These are phyloP conservation scores for Antigone vipio DNA, from an alignment of 2,113 vertebrate genomes.

Conservation along the genomic window DNA sequence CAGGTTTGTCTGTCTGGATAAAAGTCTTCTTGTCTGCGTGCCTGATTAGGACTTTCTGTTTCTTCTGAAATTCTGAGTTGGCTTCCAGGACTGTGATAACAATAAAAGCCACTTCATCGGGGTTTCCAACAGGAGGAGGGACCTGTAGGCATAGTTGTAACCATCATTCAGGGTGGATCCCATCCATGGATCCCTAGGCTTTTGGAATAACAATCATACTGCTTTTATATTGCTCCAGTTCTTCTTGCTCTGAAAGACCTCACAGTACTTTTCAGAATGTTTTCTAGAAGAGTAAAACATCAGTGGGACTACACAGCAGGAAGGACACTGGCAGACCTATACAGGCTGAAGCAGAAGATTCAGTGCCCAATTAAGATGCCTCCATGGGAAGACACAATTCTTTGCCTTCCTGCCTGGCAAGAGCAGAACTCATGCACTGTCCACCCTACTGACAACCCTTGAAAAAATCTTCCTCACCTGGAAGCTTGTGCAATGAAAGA, in stretches of 20 bases:
- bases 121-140: slow-evolving; percentile 28
- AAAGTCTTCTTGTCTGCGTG: slow-evolving; percentile 10
- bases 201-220: background rate
- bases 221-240: background rate
- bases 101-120: slow-evolving; percentile 49
- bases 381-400: background rate
- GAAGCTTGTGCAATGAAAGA: slow-evolving; percentile 45
- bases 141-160: slow-evolving; percentile 26
- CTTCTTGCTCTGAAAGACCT: background rate
- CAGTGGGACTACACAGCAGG: background rate
- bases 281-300: background rate
- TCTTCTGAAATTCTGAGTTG: slow-evolving; percentile 36
- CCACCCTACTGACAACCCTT: background rate
- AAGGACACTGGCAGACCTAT: background rate
- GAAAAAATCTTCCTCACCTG: slow-evolving; percentile 23
- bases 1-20: slow-evolving; percentile 63
- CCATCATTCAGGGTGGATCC: background rate
- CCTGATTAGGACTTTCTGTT: slow-evolving; percentile 57
- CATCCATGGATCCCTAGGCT: background rate
- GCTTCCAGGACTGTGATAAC: slow-evolving; percentile 8
- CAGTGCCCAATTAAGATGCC: background rate
- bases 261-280: background rate
- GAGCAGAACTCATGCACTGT: background rate
- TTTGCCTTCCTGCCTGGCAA: background rate
- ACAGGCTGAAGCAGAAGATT: background rate